phyloP scores from a whole-genome alignment of 2,888 invertebrate species.

The Chrysomela aeneicollis region DNA sequence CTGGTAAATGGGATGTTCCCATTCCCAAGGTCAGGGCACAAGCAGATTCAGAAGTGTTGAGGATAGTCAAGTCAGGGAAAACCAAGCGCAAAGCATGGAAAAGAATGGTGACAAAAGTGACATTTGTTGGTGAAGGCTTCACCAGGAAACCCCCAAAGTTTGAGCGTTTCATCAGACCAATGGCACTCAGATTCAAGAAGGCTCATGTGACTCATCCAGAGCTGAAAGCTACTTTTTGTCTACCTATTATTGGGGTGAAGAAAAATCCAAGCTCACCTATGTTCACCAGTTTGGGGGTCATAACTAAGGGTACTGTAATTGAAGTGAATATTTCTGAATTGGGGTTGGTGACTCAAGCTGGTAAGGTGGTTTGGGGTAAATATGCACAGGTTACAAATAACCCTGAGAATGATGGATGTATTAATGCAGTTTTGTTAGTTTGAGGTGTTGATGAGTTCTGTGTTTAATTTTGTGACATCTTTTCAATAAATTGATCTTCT shows the following conservation, averaged over 20 bases:
- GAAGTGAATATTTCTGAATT: slow-evolving; percentile 99
- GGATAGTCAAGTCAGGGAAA: slow-evolving; percentile 90
- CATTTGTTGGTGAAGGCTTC: slow-evolving; percentile 97
- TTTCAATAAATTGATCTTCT: too few species aligned
- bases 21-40: slow-evolving; percentile 98
- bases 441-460: slow-evolving; percentile 61
- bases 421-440: slow-evolving; percentile 96
- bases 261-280: slow-evolving; percentile 98
- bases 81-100: slow-evolving; percentile 97
- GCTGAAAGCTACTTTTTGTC: slow-evolving; percentile 94
- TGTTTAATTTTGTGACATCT: too few species aligned
- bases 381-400: slow-evolving; percentile 99
- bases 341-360: slow-evolving; percentile 97
- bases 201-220: slow-evolving; percentile 99
- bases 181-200: slow-evolving; percentile 95
- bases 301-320: slow-evolving; percentile 97
- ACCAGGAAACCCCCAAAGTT: slow-evolving; percentile 99
- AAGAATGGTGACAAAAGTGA: slow-evolving; percentile 98
- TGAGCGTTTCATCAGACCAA: slow-evolving; percentile 97
- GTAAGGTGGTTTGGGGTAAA: slow-evolving; percentile 99
- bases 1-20: slow-evolving; percentile 99
- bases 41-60: slow-evolving; percentile 96
- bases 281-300: slow-evolving; percentile 97
- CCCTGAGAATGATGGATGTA: slow-evolving; percentile 99
- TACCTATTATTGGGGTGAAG: slow-evolving; percentile 98